Base-by-base conservation (phyloP, 2,888 invertebrate species). In the Oscheius myriophilus region DNA sequence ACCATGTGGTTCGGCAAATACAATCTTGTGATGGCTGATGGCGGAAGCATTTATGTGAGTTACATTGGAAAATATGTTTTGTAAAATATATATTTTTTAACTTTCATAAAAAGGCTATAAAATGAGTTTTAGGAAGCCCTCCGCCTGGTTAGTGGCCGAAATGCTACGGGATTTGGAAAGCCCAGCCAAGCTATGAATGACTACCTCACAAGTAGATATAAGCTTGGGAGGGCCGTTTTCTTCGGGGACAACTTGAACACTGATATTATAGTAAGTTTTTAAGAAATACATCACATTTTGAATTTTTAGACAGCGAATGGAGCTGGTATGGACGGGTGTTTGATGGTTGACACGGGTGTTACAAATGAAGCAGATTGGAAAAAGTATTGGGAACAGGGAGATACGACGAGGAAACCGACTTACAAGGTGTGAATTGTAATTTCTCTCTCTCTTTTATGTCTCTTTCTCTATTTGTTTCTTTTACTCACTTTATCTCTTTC, bases 241-340 rank as follows among this genome's bases (percentile, higher is more conserved):
- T 58, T 58, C 45, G 58, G 58, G 2, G 58, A 58, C 23, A 58
- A 58, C 11, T 42, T 58, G 25, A 58, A 58, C 25, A 58, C 58
- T 21, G 61, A 61, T 61, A 49, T 61, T 33, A 18, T 61, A 14
- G 61, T 61, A 18, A 1, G 14, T 46, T 16, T 14, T 14, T 11
- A 23, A 33, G 9, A 33, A 33, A 33, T 33, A 33, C 9, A 33
- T 6, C 33, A 33, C 3, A 33, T 33, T 33, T 26, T 49, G 7
- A 7, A 16, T 7, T 16, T 61, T 26, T 18, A 61, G 61, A 61
- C 33, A 49, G 46, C 61, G 14, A 61, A 61, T 49, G 49, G 39
- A 49, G 18, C 49, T 2, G 49, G 49, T 49, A 61, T 61, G 14
- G 61, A 61, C 49, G 49, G 61, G 11, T 61, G 61, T 49, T 33